Evolutionary conservation across 2,797 vertebrate species (phyloP).

Genomic region (Oophaga sylvatica): DNA sequence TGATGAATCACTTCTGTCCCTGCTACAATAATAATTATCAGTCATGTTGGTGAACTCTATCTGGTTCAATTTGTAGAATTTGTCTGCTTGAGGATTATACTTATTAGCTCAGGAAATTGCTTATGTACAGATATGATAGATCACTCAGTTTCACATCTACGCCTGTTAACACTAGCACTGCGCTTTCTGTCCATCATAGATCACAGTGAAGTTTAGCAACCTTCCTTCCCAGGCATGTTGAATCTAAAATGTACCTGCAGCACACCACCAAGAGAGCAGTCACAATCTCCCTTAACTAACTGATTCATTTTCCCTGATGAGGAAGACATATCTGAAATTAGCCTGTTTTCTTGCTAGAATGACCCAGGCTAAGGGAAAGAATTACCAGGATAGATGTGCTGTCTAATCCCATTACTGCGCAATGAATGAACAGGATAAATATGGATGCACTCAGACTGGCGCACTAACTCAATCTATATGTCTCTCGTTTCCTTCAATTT

Average conservation of each 20-base stretch:
- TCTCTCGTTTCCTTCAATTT: conserved; percentile 40
- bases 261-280: neutral
- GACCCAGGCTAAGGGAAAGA: conserved; percentile 34
- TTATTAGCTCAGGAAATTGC: conserved; percentile 35
- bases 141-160: conserved; percentile 15
- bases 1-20: neutral
- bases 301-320: conserved; percentile 40
- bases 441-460: conserved; percentile 25
- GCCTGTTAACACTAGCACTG: conserved; percentile 13
- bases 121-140: conserved; percentile 25
- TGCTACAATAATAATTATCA: conserved; percentile 28
- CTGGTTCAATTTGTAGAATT: conserved; percentile 16
- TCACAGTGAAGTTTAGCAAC: conserved; percentile 5
- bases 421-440: conserved; percentile 36
- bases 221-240: neutral
- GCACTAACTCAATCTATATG: conserved; percentile 30
- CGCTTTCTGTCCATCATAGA: conserved; percentile 8
- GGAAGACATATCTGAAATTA: conserved; percentile 34
- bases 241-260: conserved; percentile 4
- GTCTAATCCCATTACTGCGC: conserved; percentile 44
- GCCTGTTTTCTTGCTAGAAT: conserved; percentile 36
- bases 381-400: conserved; percentile 48
- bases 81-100: conserved; percentile 21
- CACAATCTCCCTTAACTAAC: conserved; percentile 23
- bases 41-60: neutral